Base-by-base conservation (phyloP, 2,888 invertebrate species). In the Spisula subtruncata region DNA sequence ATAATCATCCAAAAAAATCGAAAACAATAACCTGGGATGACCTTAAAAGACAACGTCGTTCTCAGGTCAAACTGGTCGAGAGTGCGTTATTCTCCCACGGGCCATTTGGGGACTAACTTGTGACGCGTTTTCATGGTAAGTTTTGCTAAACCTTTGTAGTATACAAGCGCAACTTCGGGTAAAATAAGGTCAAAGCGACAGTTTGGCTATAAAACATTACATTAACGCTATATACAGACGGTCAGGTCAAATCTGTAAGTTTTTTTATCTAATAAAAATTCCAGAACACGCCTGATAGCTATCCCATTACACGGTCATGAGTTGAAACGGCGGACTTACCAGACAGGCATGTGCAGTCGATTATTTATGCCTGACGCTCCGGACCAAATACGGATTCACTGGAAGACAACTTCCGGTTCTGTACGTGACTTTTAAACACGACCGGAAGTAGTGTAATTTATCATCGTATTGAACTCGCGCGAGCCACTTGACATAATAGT, bases 261-360 rank as follows among this genome's bases (percentile, higher is more conserved):
- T 79, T 88, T 84, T 87, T 88, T 88, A 80, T 60, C 54, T 80
- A 83, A 88, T 88, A 88, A 88, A 88, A 83, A 84, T 88, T 88
- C 83, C 87, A 29, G 81, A 79, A 83, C 79, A 51, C 83, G 83
- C 83, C 87, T 46, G 80, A 25, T 20, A 46, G 35, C 32, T 54
- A 54, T 56, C 51, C n/a, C 20, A 10, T 56, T 35, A 80, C 35
- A 80, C 85, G 85, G 85, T 85, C 80, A 85, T 79, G 32, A 79
- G 85, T 85, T 85, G 48, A 85, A 35, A 8, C 29, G 54, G 51
- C 54, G 54, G 56, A 66, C 84, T 75, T 75, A 1, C 14, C 16
- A 75, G 75, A 35, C 75, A 75, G 75, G 14, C 35, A 32, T 18
- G 29, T 18, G 32, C 32, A 16, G 35, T 12, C 14, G 35, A 75